phyloP scores from a whole-genome alignment of 2,113 vertebrate genomes.

The Pavo muticus region DNA sequence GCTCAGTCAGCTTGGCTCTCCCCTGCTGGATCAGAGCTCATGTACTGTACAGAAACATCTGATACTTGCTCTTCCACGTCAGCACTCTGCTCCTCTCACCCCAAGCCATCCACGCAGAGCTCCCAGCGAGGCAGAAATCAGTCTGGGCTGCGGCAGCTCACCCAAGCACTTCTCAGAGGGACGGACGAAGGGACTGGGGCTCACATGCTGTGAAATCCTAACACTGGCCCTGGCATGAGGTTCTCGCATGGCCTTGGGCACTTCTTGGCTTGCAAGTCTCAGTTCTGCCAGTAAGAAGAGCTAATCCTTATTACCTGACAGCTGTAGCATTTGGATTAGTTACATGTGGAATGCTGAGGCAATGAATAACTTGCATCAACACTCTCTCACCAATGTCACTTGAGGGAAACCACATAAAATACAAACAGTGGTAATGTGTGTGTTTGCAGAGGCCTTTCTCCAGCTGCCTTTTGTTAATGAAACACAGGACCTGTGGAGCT shows the following conservation, averaged over 20 bases:
- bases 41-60: rapidly evolving
- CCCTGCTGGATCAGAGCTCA: not conserved
- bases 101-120: not conserved
- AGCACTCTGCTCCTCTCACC: rapidly evolving
- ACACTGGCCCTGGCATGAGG: not conserved
- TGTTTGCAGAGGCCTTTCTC: not conserved
- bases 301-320: not conserved
- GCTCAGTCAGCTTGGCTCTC: not conserved
- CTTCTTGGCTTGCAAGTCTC: not conserved
- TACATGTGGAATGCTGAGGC: not conserved
- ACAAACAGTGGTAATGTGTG: not conserved
- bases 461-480: not conserved
- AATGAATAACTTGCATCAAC: not conserved
- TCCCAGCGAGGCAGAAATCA: not conserved
- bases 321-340: not conserved
- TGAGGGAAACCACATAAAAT: not conserved
- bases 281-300: not conserved
- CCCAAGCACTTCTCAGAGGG: not conserved
- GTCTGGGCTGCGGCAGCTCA: not conserved
- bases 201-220: slow-evolving; percentile 9
- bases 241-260: not conserved
- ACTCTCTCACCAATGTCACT: not conserved
- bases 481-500: not conserved
- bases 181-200: not conserved
- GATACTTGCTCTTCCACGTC: not conserved